Base-by-base conservation (phyloP, 2,888 invertebrate genomes). In the Copidosoma aretas region DNA sequence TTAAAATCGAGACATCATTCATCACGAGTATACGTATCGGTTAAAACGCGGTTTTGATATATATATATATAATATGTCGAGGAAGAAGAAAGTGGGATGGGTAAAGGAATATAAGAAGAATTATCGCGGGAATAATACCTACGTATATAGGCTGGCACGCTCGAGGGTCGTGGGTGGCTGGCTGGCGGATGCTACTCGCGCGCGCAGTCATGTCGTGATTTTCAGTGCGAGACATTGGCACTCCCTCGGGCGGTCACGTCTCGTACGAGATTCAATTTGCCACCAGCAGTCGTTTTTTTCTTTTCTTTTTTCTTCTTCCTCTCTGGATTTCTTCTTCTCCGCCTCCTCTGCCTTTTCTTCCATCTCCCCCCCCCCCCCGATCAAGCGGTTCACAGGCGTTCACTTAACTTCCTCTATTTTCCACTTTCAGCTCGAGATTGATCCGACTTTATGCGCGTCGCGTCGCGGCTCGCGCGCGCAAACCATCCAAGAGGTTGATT, bases 261-360 rank as follows among this genome's bases (percentile, higher is more conserved):
- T 80, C 52, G 75, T 76, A 75, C 79, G 79, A 80, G 80, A 81
- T 81, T 81, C 81, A 79, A 81, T 81, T 81, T 81, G 79, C 81
- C 78, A 78, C 76, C 75, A 78, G 77, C 75, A n/a, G n/a, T n/a
- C n/a, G n/a, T 74, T 70, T 73, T 69, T 51, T 15, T 49, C 65
- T 66, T 68, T 68, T 60, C 71, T 54, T 49, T 54, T 53, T 39
- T 49, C 49, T 46, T 60, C 64, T 61, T 53, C 54, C 67, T 67
- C 59, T 61, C 58, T 62, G n/a, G n/a, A n/a, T 56, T 72, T 65
- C 54, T 62, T 52, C 46, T 67, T 67, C 59, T 60, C 59, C 60
- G 43, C 25, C 19, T 56, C 24, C 39, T 39, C 52, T 61, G 49
- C 24, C 39, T 59, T 60, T 15, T 46, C 39, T 39, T 60, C 22